A percentile compares a stretch with the other conserved stretches of the same genome.
Evolutionary conservation across 2,113 vertebrate species (phyloP).

Genomic region (Phainopepla nitens): DNA sequence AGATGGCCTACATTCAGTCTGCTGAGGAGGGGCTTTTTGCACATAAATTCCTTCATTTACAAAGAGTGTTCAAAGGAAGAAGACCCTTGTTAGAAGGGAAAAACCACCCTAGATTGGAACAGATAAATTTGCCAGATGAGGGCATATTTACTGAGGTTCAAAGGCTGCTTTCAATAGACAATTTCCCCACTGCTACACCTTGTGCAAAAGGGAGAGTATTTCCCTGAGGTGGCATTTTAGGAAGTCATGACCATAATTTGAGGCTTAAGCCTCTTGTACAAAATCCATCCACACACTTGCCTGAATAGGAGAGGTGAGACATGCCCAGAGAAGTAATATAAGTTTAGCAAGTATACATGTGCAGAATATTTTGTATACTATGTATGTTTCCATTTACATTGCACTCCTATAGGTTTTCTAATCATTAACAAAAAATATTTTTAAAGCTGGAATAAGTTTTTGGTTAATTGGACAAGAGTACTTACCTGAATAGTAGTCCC

Average conservation of each 20-base stretch:
- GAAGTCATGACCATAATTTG: background rate
- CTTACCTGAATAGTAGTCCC: conserved; percentile 69
- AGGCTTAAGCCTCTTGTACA: background rate
- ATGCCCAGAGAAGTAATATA: background rate
- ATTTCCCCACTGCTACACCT: background rate
- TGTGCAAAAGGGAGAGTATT: background rate
- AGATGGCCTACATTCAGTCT: background rate
- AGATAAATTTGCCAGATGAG: background rate
- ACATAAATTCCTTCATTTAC: background rate
- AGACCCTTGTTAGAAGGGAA: background rate
- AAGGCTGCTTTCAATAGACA: background rate
- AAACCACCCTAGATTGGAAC: background rate
- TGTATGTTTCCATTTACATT: background rate
- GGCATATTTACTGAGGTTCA: background rate
- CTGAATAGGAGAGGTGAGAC: background rate
- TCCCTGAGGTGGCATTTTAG: background rate
- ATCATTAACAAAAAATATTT: background rate
- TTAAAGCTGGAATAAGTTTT: background rate
- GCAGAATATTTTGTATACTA: background rate
- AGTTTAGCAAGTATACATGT: background rate
- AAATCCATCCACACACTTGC: background rate
- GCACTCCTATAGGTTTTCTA: background rate
- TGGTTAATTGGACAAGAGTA: background rate
- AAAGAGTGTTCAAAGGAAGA: background rate
- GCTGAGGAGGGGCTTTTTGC: background rate